A percentile compares a stretch with the other conserved stretches of the same genome.
phyloP scores from a whole-genome alignment of 35 echinoderm and acorn worm species.

The Chiridota heheva region DNA sequence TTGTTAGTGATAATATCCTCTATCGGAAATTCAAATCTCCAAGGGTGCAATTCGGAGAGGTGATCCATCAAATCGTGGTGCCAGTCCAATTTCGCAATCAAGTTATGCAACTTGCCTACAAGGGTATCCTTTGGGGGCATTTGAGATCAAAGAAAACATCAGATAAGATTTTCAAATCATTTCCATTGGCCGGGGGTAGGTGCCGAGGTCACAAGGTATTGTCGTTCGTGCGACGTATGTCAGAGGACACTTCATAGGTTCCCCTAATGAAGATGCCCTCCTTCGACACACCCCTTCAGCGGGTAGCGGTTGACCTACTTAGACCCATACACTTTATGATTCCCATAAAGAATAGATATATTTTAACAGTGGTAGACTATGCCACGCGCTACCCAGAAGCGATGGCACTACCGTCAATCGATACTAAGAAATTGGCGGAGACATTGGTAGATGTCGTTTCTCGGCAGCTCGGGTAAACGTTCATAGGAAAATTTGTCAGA shows the following conservation, averaged over 20 bases:
- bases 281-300: slow-evolving; percentile 51
- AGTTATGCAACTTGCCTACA: background rate
- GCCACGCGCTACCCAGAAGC: slow-evolving; percentile 70
- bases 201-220: slow-evolving; percentile 39
- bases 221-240: slow-evolving; percentile 40
- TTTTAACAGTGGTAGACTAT: slow-evolving; percentile 55
- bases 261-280: slow-evolving; percentile 40
- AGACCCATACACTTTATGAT: slow-evolving; percentile 43
- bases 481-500: slow-evolving; percentile 30
- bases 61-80: background rate
- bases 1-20: background rate
- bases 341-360: slow-evolving; percentile 54
- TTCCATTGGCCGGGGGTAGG: slow-evolving; percentile 53
- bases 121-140: background rate
- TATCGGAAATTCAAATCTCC: background rate
- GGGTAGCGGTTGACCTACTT: slow-evolving; percentile 52
- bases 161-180: background rate
- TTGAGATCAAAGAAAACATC: background rate
- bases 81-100: background rate
- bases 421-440: slow-evolving; percentile 48
- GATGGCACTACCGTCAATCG: slow-evolving; percentile 27
- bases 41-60: background rate
- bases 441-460: slow-evolving; percentile 36
- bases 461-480: slow-evolving; percentile 23
- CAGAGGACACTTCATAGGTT: slow-evolving; percentile 42